Percentiles rank a stretch among this genome's conserved stretches.
Conservation (phyloP, 1,140 invertebrate genomes). For the Asbolus verrucosus region DNA sequence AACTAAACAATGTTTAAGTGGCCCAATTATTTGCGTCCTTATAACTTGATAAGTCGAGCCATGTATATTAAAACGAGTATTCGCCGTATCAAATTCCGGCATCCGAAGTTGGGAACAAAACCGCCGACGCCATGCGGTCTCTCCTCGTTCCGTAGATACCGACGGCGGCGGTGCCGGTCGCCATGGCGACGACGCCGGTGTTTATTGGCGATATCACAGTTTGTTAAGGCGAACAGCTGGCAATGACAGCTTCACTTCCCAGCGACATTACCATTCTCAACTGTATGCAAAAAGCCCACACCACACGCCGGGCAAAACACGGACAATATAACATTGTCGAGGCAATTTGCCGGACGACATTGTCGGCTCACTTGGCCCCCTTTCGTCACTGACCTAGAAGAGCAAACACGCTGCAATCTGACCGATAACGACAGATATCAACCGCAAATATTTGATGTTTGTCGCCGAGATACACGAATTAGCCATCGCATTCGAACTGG, state of each 20-base stretch:
- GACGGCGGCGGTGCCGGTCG: slow-evolving; percentile 39
- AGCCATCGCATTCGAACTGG: too few relatives aligned
- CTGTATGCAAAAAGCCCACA: slow-evolving; percentile 27
- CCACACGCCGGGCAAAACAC: slow-evolving; percentile 52
- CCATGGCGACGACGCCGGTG: slow-evolving; percentile 52
- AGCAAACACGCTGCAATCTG: slow-evolving; percentile 5
- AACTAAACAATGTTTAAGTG: slow-evolving; percentile 38
- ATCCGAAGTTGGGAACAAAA: slow-evolving; percentile 29
- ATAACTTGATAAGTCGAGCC: background rate
- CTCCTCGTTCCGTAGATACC: slow-evolving; percentile 15
- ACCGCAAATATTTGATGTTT: too few relatives aligned
- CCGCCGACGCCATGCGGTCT: slow-evolving; percentile 28
- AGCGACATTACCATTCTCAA: slow-evolving; percentile 53
- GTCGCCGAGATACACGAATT: too few relatives aligned
- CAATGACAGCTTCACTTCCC: slow-evolving; percentile 56
- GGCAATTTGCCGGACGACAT: slow-evolving; percentile 48
- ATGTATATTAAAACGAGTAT: slow-evolving; percentile 24
- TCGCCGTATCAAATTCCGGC: slow-evolving; percentile 29
- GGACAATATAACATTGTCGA: slow-evolving; percentile 52
- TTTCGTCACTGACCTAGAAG: slow-evolving; percentile 14
- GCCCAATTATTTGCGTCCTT: slow-evolving; percentile 41
- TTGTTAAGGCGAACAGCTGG: slow-evolving; percentile 59
- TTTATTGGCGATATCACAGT: slow-evolving; percentile 60
- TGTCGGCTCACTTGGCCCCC: slow-evolving; percentile 4
- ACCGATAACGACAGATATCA: too few relatives aligned